These are phyloP conservation scores for Aspiorhynchus laticeps DNA, from an alignment of 2,113 vertebrate species.

Conservation along the genomic window DNA sequence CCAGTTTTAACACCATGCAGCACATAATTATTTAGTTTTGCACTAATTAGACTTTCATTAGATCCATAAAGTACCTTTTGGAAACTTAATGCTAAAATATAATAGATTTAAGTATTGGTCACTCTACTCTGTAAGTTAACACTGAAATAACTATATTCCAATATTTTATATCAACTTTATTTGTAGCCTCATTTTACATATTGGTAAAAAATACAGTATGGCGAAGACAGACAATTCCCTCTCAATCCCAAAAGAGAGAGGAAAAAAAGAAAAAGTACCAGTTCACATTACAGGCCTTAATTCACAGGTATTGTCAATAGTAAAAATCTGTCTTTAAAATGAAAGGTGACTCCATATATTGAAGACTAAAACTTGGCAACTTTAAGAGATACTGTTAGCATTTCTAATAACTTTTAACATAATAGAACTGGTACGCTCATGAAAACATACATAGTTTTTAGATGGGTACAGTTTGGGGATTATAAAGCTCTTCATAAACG, in stretches of 20 bases:
- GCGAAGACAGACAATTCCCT: constrained; percentile 54
- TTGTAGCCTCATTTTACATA: constrained; percentile 64
- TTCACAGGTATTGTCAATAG: constrained; percentile 14
- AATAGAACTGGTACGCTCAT: constrained; percentile 11
- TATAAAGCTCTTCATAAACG: constrained; percentile 38
- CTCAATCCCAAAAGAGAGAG: constrained; percentile 3
- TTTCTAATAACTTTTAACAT: constrained; percentile 9
- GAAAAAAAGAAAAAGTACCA: constrained; percentile 44
- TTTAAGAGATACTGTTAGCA: constrained; percentile 36
- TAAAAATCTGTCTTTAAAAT: constrained; percentile 48
- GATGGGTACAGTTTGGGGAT: not conserved
- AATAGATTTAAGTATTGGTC: not conserved
- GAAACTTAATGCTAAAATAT: not conserved
- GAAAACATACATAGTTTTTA: constrained; percentile 13
- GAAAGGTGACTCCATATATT: constrained; percentile 14
- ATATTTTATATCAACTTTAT: constrained; percentile 73
- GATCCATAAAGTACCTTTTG: not conserved
- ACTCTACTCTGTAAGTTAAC: not conserved
- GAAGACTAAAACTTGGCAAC: constrained; percentile 36
- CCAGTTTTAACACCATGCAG: not conserved
- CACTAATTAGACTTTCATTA: no score
- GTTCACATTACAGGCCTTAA: constrained; percentile 41
- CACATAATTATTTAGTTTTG: not conserved
- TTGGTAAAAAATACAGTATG: constrained; percentile 75
- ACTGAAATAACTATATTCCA: not conserved